Evolutionary conservation across 2,113 vertebrate species (phyloP).

Genomic region (Hemiscyllium ocellatum): DNA sequence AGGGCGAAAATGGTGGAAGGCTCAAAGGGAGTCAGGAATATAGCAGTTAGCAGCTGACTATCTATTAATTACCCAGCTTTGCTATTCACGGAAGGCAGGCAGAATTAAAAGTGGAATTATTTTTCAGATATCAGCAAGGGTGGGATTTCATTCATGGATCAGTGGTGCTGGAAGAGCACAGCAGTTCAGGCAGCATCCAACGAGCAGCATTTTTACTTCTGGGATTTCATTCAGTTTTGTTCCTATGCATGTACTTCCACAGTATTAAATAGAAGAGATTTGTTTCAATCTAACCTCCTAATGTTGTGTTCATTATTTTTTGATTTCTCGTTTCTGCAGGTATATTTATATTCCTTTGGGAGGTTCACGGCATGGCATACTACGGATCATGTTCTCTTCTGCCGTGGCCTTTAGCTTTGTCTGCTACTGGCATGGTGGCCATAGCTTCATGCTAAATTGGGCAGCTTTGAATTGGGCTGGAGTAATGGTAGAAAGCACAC

Average conservation of each 20-base stretch:
- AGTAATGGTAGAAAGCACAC: slow-evolving; percentile 67
- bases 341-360: slow-evolving; percentile 90
- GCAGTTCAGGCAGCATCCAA: too few species aligned
- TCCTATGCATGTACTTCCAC: neutral
- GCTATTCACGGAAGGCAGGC: neutral
- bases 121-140: neutral
- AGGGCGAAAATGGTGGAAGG: neutral
- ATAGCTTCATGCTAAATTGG: slow-evolving; percentile 85
- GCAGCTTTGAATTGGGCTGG: slow-evolving; percentile 84
- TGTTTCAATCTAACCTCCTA: neutral
- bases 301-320: slow-evolving; percentile 34
- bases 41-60: neutral
- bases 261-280: neutral
- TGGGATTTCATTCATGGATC: neutral
- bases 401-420: slow-evolving; percentile 82
- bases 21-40: neutral
- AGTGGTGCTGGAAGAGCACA: too few species aligned
- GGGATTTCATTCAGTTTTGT: neutral
- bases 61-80: neutral
- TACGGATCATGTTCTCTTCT: slow-evolving; percentile 69
- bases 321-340: slow-evolving; percentile 53
- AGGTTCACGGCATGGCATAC: slow-evolving; percentile 68
- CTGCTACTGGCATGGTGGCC: slow-evolving; percentile 87
- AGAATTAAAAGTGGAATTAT: neutral
- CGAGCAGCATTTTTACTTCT: too few species aligned